phyloP scores from a whole-genome alignment of 1,140 invertebrate species.

The Chrysopa pallens region DNA sequence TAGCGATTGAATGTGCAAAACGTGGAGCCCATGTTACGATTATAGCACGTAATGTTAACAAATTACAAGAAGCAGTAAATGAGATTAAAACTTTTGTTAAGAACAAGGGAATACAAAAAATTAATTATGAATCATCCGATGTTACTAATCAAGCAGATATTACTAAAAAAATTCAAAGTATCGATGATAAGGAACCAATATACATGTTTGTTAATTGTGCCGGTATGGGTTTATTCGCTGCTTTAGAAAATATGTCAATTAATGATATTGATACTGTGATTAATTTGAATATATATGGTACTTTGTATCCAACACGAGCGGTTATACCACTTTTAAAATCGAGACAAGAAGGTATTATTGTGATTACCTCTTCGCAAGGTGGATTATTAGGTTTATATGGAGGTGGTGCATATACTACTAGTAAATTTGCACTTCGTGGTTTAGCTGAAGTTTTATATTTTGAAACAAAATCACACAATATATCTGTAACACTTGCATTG shows the following conservation, averaged over 20 bases:
- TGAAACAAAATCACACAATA: conserved; percentile 71
- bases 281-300: conserved; percentile 53
- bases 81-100: conserved; percentile 30
- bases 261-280: conserved; percentile 52
- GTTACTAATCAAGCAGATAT: conserved; percentile 43
- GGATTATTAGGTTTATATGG: conserved; percentile 73
- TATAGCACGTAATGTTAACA: conserved; percentile 58
- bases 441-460: conserved; percentile 85
- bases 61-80: conserved; percentile 38
- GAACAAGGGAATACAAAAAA: conserved; percentile 32
- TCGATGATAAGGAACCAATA: conserved; percentile 46
- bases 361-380: conserved; percentile 79
- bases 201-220: conserved; percentile 87
- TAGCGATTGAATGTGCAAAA: conserved; percentile 57
- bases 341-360: conserved; percentile 52
- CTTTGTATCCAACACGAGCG: conserved; percentile 48
- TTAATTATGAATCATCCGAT: conserved; percentile 55
- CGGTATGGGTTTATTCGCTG: conserved; percentile 58
- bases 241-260: conserved; percentile 62
- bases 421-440: conserved; percentile 89
- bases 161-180: conserved; percentile 28
- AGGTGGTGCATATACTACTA: conserved; percentile 74
- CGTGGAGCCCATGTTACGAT: conserved; percentile 78
- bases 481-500: conserved; percentile 71
- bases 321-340: conserved; percentile 52